These are phyloP conservation scores for Eulemur macaco DNA, from an alignment of 2,113 vertebrate species.

Conservation along the genomic window DNA sequence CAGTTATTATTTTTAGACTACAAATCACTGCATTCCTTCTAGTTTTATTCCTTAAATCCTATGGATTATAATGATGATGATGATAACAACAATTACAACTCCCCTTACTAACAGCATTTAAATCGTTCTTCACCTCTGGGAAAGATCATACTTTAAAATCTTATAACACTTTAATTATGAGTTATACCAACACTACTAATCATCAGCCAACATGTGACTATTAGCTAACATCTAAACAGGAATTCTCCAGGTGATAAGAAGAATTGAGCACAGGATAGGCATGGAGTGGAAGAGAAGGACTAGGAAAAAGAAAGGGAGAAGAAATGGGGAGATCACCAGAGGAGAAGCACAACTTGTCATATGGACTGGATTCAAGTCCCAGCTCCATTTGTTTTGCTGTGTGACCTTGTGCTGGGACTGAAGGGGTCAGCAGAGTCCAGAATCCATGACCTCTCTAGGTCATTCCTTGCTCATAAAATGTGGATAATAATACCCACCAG, in stretches of 20 bases:
- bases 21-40: neutral
- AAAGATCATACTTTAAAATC: slow-evolving; percentile 18
- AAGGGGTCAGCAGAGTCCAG: too few relatives aligned
- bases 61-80: neutral
- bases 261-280: neutral
- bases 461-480: neutral
- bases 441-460: neutral
- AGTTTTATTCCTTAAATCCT: slow-evolving; percentile 24
- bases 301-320: neutral
- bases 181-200: neutral
- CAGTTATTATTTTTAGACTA: neutral
- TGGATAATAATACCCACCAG: neutral
- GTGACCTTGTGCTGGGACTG: neutral
- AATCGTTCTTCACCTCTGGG: neutral
- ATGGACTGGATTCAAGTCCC: neutral
- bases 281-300: neutral
- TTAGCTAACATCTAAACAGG: neutral
- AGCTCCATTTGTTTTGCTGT: neutral
- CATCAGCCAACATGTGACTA: slow-evolving; percentile 5
- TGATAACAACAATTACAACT: neutral
- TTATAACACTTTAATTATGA: neutral
- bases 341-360: neutral
- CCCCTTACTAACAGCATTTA: slow-evolving; percentile 19
- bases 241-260: neutral
- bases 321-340: neutral